phyloP scores from a whole-genome alignment of 64 coral and sea anemone species.

The Montipora foliosa region DNA sequence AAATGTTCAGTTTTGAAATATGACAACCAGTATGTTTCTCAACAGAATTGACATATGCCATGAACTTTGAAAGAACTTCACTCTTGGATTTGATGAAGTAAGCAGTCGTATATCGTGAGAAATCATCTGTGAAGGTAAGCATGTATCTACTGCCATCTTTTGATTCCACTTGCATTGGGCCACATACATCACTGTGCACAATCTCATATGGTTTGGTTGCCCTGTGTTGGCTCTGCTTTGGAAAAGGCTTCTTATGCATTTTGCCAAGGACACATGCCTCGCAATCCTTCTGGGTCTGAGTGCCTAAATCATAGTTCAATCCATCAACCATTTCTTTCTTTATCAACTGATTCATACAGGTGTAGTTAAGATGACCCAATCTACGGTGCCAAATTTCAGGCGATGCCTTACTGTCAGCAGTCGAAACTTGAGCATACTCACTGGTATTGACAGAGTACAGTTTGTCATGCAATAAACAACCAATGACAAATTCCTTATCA shows the following conservation, averaged over 20 bases:
- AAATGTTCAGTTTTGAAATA: no score
- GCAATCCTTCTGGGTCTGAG: slow-evolving; percentile 52
- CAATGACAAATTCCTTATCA: slow-evolving; percentile 70
- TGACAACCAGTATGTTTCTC: no score
- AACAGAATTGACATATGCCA: slow-evolving; percentile 2
- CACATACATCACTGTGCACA: slow-evolving; percentile 75
- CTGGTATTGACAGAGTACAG: slow-evolving; percentile 34
- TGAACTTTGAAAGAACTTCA: slow-evolving; percentile 13
- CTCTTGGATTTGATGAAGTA: no score
- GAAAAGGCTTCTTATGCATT: slow-evolving; percentile 77
- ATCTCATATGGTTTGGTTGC: slow-evolving; percentile 80
- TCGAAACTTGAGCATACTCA: slow-evolving; percentile 71
- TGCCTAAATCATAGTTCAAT: slow-evolving; percentile 49
- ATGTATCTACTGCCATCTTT: no score
- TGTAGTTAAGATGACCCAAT: slow-evolving; percentile 78
- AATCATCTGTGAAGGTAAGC: no score
- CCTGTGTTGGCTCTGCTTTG: slow-evolving; percentile 81
- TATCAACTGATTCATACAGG: slow-evolving; percentile 71
- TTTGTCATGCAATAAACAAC: slow-evolving; percentile 17
- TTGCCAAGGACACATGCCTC: slow-evolving; percentile 81
- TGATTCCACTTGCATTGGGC: no score
- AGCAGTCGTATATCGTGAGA: no score
- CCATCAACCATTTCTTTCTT: slow-evolving; percentile 87
- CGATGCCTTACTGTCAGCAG: slow-evolving; percentile 26
- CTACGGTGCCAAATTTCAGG: slow-evolving; percentile 77